A percentile compares a stretch with the other conserved stretches of the same genome.
phyloP scores from a whole-genome alignment of 2,113 vertebrate genomes.

The Ailurus styani region DNA sequence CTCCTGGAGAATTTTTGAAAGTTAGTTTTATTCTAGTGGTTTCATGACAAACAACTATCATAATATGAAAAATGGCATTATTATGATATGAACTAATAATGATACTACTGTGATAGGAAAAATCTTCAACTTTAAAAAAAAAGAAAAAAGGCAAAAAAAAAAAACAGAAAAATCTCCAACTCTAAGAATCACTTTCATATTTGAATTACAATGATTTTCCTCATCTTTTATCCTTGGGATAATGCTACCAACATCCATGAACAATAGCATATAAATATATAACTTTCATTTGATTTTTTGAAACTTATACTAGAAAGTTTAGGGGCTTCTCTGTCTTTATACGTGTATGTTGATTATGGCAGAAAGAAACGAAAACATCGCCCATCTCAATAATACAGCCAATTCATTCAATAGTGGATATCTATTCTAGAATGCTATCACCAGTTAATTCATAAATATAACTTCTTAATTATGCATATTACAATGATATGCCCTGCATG shows the following conservation, averaged over 20 bases:
- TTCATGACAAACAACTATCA: neutral
- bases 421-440: neutral
- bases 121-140: neutral
- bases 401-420: neutral
- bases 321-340: neutral
- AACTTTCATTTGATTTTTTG: neutral
- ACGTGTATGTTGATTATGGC: neutral
- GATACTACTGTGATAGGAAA: neutral
- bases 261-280: neutral
- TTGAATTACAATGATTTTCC: neutral
- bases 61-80: neutral
- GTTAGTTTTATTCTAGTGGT: neutral
- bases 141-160: neutral
- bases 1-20: neutral
- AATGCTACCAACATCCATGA: neutral
- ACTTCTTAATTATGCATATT: neutral
- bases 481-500: neutral
- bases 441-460: neutral
- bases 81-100: neutral
- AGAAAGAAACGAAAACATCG: neutral
- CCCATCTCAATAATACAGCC: neutral
- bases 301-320: neutral
- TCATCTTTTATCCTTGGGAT: neutral
- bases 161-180: neutral
- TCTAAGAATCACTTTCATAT: neutral